Evolutionary conservation across 1,140 invertebrate genomes (phyloP).

Genomic region (Hypothenemus hampei): DNA sequence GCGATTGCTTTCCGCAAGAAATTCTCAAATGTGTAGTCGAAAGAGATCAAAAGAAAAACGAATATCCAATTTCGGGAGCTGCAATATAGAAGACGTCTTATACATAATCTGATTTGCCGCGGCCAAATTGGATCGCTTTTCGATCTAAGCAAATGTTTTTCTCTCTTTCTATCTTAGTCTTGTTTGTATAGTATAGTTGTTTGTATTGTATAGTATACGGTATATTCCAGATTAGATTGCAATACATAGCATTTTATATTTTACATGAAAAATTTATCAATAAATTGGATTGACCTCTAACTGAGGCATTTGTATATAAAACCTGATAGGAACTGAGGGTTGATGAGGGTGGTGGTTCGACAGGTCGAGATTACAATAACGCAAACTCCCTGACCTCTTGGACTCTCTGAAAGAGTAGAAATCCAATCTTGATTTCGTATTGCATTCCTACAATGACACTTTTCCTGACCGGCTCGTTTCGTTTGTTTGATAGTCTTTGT

Average conservation of each 20-base stretch:
- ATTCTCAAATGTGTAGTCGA: slow-evolving; percentile 25
- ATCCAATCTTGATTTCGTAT: slow-evolving; percentile 49
- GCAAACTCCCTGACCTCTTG: slow-evolving; percentile 38
- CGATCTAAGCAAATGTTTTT: slow-evolving; percentile 25
- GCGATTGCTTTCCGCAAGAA: slow-evolving; percentile 27
- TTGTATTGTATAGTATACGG: too few relatives aligned
- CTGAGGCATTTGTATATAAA: too few relatives aligned
- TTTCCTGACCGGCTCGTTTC: slow-evolving; percentile 35
- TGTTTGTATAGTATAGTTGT: too few relatives aligned
- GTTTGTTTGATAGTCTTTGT: slow-evolving; percentile 42
- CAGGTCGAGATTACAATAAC: slow-evolving; percentile 46
- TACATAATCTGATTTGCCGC: slow-evolving; percentile 26
- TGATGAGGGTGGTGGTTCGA: neutral
- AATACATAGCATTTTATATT: too few relatives aligned
- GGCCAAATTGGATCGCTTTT: slow-evolving; percentile 18
- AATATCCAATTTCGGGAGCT: slow-evolving; percentile 25
- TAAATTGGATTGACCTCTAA: too few relatives aligned
- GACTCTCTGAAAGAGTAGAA: slow-evolving; percentile 37
- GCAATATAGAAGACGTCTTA: slow-evolving; percentile 23
- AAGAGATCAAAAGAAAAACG: slow-evolving; percentile 27
- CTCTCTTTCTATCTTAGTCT: too few relatives aligned
- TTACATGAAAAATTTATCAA: too few relatives aligned
- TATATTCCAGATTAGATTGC: too few relatives aligned
- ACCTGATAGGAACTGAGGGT: too few relatives aligned
- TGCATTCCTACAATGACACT: slow-evolving; percentile 48